A percentile compares a stretch with the other conserved stretches of the same genome.
Evolutionary conservation across 92 coral and sea anemone species (phyloP).

Genomic region (Parazoanthus darwini): DNA sequence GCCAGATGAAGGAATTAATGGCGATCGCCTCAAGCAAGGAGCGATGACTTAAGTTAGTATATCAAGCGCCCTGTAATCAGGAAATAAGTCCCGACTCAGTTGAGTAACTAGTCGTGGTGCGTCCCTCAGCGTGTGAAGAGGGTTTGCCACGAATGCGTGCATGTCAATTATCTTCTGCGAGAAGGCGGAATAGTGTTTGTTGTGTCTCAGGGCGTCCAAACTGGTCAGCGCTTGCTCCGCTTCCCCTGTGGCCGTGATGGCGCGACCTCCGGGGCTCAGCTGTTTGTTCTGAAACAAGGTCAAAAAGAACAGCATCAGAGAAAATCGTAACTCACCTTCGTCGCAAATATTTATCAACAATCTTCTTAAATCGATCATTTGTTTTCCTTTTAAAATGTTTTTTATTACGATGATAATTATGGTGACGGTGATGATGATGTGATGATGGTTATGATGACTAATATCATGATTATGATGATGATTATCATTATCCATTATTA

Average conservation of each 20-base stretch:
- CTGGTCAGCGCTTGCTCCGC: conserved; percentile 77
- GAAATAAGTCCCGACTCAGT: conserved; percentile 66
- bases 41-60: conserved; percentile 46
- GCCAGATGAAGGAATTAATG: neutral
- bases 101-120: conserved; percentile 74
- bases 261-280: conserved; percentile 67
- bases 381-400: too few species aligned
- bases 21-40: too few species aligned
- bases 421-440: too few species aligned
- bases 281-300: conserved; percentile 59
- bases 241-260: conserved; percentile 74
- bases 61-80: conserved; percentile 66
- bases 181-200: conserved; percentile 69
- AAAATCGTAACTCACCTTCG: neutral
- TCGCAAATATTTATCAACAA: too few species aligned
- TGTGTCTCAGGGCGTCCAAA: conserved; percentile 72
- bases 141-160: conserved; percentile 78
- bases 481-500: too few species aligned
- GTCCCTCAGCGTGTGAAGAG: conserved; percentile 79
- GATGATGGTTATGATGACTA: too few species aligned
- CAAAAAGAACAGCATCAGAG: neutral
- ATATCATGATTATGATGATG: too few species aligned
- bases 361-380: too few species aligned
- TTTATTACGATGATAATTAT: too few species aligned
- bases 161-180: conserved; percentile 63